Evolutionary conservation across 2,888 invertebrate species (phyloP).

Genomic region (Eumerus sabulonum): DNA sequence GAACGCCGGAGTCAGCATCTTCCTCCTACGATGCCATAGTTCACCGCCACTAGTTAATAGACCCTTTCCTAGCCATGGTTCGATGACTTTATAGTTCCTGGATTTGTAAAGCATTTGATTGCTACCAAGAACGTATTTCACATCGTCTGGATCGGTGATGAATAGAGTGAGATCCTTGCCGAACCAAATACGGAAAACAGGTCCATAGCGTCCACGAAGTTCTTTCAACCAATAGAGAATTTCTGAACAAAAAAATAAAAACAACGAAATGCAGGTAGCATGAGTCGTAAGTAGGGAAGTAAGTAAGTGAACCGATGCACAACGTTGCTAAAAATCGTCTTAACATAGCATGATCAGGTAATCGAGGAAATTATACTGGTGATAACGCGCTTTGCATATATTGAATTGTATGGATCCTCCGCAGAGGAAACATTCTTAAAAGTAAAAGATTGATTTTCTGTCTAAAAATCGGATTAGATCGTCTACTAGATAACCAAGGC

Average conservation of each 20-base stretch:
- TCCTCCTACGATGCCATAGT: slow-evolving; percentile 85
- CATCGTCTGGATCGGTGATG: slow-evolving; percentile 75
- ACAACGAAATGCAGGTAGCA: not conserved
- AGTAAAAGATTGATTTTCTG: too few species aligned
- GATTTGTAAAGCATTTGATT: slow-evolving; percentile 74
- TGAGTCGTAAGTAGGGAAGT: not conserved
- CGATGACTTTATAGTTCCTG: slow-evolving; percentile 72
- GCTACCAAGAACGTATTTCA: slow-evolving; percentile 73
- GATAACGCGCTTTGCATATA: too few species aligned
- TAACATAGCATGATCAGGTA: too few species aligned
- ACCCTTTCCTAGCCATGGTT: slow-evolving; percentile 77
- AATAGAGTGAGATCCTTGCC: slow-evolving; percentile 76
- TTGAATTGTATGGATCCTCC: too few species aligned
- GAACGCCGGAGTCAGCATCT: slow-evolving; percentile 88
- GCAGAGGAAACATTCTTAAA: too few species aligned
- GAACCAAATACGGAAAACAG: slow-evolving; percentile 76
- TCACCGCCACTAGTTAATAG: slow-evolving; percentile 76
- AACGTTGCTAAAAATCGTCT: too few species aligned
- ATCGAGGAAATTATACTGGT: too few species aligned
- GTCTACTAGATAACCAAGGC: too few species aligned
- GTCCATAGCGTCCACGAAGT: slow-evolving; percentile 73
- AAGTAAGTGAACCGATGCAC: not conserved
- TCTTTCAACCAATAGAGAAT: slow-evolving; percentile 74
- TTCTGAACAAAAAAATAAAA: slow-evolving; percentile 68
- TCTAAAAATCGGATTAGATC: too few species aligned